Base-by-base conservation (phyloP, 2,888 invertebrate species). In the Yponomeuta malinellus region DNA sequence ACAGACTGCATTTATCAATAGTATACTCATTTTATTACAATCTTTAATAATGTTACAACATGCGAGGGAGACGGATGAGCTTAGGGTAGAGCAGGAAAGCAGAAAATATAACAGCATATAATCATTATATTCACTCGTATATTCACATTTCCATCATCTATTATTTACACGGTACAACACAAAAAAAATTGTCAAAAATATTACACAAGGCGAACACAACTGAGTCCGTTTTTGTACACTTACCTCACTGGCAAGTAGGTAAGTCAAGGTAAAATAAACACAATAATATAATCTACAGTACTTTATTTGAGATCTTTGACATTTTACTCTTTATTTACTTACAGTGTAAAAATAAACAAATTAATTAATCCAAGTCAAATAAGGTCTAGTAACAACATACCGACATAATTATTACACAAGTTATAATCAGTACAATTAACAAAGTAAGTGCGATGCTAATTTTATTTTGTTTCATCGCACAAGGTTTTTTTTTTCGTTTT, bases 81-180 rank as follows among this genome's bases (percentile, higher is more conserved):
- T 33, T 33, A 33, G 43, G 43, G 43, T 64, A 64, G 29, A 29
- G n/a, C 15, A 23, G 64, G 29, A 23, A 64, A 8, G 23, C 29
- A 67, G 5, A 43, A 15, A 67, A 67, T 59, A 68, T 12, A 31
- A 52, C 23, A 31, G 23, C 48, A 48, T 29, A 68, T 52, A 68
- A 29, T 65, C 72, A 70, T 75, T 71, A 71, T 71, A 83, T 85
- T 86, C 89, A 91, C 89, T 90, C 88, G 77, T 90, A 86, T 90
- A 91, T 90, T 90, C 89, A 89, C 86, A 88, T 84, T 83, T 84
- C 76, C 76, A 15, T 79, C 76, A 73, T 77, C 75, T 74, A 80
- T 78, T 87, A 88, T 89, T 86, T 89, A 90, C 88, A 89, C 78
- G 89, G 89, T 73, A 90, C 90, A 89, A 74, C 33, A 74, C 23